These are phyloP conservation scores for Polypedilum vanderplanki DNA, from an alignment of 1,140 invertebrate genomes.

Conservation along the genomic window DNA sequence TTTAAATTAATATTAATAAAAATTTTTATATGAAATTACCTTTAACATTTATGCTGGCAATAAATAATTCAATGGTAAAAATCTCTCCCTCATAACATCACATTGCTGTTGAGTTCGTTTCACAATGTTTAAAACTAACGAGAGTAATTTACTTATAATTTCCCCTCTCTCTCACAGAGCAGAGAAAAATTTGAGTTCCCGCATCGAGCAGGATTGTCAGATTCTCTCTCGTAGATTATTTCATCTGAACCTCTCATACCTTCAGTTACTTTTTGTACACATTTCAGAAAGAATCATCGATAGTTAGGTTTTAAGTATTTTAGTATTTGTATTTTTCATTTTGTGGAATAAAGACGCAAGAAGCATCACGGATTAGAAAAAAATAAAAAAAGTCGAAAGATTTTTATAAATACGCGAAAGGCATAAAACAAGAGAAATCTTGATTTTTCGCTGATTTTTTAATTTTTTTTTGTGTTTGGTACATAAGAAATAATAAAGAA, in stretches of 20 bases:
- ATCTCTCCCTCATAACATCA: too few species aligned
- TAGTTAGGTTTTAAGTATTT: conserved; percentile 29
- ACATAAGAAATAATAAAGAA: too few species aligned
- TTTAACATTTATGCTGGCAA: background rate
- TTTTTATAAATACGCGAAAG: too few species aligned
- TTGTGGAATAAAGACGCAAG: conserved; percentile 20
- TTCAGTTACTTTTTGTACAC: conserved; percentile 28
- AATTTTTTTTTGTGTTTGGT: too few species aligned
- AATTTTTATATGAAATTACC: background rate
- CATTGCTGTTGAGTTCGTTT: background rate
- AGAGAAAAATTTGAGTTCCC: background rate
- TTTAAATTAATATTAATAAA: background rate
- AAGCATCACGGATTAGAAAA: conserved; percentile 21
- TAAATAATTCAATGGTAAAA: too few species aligned
- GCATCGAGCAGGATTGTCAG: conserved; percentile 6
- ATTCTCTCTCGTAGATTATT: conserved; percentile 16
- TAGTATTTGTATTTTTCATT: conserved; percentile 28
- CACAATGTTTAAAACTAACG: background rate
- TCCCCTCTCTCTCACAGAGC: background rate
- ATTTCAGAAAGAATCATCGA: conserved; percentile 22
- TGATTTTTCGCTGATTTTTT: too few species aligned
- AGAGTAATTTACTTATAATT: conserved; percentile 4
- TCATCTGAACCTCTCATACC: conserved; percentile 22
- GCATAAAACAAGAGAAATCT: too few species aligned
- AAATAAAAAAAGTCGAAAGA: background rate